These are phyloP conservation scores for Macaca mulatta DNA, from an alignment of 2,113 vertebrate species.

Conservation along the genomic window DNA sequence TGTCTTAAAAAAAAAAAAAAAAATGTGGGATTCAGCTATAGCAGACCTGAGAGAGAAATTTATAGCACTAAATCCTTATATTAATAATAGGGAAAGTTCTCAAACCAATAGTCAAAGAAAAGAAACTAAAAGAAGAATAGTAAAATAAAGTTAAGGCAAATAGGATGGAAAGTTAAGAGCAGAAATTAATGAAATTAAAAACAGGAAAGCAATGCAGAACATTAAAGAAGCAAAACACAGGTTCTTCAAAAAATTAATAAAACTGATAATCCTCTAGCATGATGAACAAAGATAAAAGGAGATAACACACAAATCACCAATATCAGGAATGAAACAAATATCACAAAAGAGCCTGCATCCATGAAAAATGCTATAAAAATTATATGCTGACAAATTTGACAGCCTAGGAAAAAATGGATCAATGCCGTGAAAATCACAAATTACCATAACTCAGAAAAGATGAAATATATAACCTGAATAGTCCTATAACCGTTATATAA, in stretches of 20 bases:
- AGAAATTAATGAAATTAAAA: not conserved
- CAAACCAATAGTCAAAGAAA: not conserved
- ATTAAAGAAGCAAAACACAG: not conserved
- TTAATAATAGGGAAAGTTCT: not conserved
- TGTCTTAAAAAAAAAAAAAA: no score
- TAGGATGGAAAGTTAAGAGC: not conserved
- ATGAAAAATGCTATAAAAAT: not conserved
- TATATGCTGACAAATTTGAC: not conserved
- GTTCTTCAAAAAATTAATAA: not conserved
- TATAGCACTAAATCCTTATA: not conserved
- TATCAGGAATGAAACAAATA: no score
- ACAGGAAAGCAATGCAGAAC: not conserved
- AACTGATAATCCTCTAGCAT: no score
- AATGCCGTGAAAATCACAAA: not conserved
- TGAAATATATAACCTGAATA: not conserved
- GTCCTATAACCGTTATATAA: not conserved
- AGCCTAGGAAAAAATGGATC: not conserved
- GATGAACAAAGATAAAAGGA: no score
- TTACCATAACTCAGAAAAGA: not conserved
- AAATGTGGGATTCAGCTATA: not conserved
- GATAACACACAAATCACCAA: no score
- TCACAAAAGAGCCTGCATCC: not conserved
- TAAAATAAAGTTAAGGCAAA: not conserved
- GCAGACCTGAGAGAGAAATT: not conserved
- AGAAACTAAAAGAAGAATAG: not conserved